phyloP scores from a whole-genome alignment of 1,140 invertebrate genomes.

The Ladona fulva region DNA sequence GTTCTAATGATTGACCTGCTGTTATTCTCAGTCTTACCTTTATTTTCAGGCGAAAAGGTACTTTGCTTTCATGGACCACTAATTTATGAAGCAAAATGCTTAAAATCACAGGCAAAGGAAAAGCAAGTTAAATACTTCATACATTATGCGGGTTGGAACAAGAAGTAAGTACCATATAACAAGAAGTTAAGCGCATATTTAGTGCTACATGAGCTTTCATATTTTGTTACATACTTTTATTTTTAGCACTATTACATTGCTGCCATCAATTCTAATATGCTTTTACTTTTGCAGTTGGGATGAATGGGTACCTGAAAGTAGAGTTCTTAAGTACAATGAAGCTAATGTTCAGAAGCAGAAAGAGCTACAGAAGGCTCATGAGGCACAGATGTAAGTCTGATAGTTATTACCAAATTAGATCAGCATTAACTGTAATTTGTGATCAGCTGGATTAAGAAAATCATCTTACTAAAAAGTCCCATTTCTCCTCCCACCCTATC shows the following conservation, averaged over 20 bases:
- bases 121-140: constrained; percentile 82
- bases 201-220: not conserved
- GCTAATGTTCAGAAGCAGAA: constrained; percentile 82
- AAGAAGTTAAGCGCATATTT: not conserved
- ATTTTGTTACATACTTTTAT: not conserved
- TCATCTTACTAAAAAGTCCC: too few relatives aligned
- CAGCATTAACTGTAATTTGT: too few relatives aligned
- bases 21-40: constrained; percentile 22
- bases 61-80: constrained; percentile 92
- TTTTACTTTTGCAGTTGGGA: constrained; percentile 69
- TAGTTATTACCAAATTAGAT: too few relatives aligned
- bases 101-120: constrained; percentile 75
- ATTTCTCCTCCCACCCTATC: too few relatives aligned
- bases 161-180: constrained; percentile 61
- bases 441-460: too few relatives aligned
- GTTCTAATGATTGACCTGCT: too few relatives aligned
- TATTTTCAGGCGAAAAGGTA: constrained; percentile 76
- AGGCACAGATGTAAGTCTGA: constrained; percentile 39
- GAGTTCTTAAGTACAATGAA: constrained; percentile 89
- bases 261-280: not conserved
- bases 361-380: constrained; percentile 75
- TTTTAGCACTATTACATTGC: not conserved
- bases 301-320: constrained; percentile 91
- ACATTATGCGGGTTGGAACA: constrained; percentile 97
- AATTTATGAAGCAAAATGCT: constrained; percentile 92